A percentile compares a stretch with the other conserved stretches of the same genome.
Conservation (phyloP, 2,113 vertebrate species). For the Micromys minutus region DNA sequence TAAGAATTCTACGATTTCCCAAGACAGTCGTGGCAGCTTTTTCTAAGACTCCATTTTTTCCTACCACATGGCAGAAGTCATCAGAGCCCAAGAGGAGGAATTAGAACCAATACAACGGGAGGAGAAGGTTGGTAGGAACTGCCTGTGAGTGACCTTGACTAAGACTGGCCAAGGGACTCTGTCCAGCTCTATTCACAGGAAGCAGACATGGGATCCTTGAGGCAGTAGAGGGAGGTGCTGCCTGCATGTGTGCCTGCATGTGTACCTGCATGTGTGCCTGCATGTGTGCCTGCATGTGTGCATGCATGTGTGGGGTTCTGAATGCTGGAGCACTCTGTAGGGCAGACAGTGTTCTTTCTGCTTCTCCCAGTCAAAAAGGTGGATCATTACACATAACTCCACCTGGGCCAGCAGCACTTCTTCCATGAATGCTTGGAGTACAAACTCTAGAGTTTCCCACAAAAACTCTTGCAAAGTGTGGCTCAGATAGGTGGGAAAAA, state of each 20-base stretch:
- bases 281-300: neutral
- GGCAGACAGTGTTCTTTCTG: neutral
- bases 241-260: neutral
- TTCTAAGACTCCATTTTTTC: constrained; percentile 21
- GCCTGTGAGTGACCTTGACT: constrained; percentile 23
- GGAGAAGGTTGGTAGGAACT: constrained; percentile 21
- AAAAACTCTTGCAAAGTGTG: neutral
- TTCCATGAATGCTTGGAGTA: neutral
- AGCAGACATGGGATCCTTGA: neutral
- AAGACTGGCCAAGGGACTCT: neutral
- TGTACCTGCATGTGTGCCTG: neutral
- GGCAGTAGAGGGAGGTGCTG: neutral
- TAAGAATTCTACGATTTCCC: neutral
- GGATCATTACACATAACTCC: neutral
- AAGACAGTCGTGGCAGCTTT: neutral
- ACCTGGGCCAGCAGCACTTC: neutral
- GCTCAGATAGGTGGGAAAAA: neutral
- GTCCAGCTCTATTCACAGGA: constrained; percentile 16
- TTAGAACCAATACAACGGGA: neutral
- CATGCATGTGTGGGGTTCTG: neutral
- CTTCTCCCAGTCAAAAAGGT: neutral
- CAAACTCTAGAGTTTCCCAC: neutral
- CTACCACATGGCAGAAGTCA: neutral
- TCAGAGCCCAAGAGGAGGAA: constrained; percentile 7
- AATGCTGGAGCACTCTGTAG: neutral